A percentile compares a stretch with the other conserved stretches of the same genome.
phyloP scores from a whole-genome alignment of 2,797 vertebrate species.

The Pelochelys cantorii region DNA sequence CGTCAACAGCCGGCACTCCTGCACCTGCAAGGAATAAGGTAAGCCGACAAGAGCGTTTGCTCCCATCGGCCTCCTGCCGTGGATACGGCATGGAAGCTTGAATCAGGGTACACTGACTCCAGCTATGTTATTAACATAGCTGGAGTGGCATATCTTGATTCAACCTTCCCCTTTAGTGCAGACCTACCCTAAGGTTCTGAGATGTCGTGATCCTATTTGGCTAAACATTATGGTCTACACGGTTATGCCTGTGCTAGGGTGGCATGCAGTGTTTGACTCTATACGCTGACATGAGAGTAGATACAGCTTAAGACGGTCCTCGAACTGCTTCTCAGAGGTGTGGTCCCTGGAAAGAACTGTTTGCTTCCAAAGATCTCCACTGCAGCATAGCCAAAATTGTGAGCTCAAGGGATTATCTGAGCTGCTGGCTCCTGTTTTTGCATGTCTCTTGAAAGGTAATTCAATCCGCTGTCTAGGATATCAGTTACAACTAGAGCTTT shows the following conservation, averaged over 20 bases:
- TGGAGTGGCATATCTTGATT: no score
- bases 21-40: no score
- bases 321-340: not conserved
- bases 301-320: not conserved
- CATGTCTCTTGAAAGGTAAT: not conserved
- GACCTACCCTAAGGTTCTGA: not conserved
- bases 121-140: no score
- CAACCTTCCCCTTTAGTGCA: no score
- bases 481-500: not conserved
- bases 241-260: not conserved
- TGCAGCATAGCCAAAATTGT: not conserved
- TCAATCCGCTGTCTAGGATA: not conserved
- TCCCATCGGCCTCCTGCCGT: no score
- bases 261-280: not conserved
- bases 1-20: no score
- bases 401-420: not conserved
- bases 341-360: not conserved
- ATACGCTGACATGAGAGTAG: not conserved
- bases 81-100: no score
- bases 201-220: not conserved
- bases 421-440: not conserved
- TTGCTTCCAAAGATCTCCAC: not conserved
- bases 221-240: not conserved
- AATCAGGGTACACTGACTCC: no score
- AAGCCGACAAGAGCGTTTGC: no score